Base-by-base conservation (phyloP, 2,888 invertebrate genomes). In the Nomada ruficornis region DNA sequence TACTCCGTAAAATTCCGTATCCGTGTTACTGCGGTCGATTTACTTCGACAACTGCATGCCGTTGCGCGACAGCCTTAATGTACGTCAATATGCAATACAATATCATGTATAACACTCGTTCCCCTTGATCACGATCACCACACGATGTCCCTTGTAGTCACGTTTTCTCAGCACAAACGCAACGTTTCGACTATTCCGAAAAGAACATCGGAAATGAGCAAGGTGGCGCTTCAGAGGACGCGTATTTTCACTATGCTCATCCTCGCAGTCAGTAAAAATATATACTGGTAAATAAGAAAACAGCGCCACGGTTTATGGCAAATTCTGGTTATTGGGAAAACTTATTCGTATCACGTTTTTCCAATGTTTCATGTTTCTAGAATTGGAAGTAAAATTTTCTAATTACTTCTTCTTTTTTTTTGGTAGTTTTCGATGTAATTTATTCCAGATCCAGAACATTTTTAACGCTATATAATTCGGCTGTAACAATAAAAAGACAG, bases 21-120 rank as follows among this genome's bases (percentile, higher is more conserved):
- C 76, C 79, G 77, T 81, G 73, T 63, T 73, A 83, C 74, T 69
- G 80, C 74, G 67, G 68, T 73, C 70, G 75, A 77, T 72, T 89
- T 91, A 90, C 85, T 86, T 90, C 86, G 80, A 73, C 84, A 90
- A 87, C 88, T 88, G 92, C 92, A 92, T 91, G 85, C 88, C 91
- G 88, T 90, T 80, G 85, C 83, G 86, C 86, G 80, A 84, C 86
- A 83, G 85, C 68, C 85, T 83, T 73, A 82, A 70, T 83, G 72
- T 80, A 83, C 80, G 88, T 90, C 84, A 85, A 88, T 91, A 89
- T 90, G 89, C 90, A 90, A 78, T 88, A 90, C 90, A 90, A 81
- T 88, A 88, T 86, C 87, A 90, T 90, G 90, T 90, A 90, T 91
- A 91, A 90, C 89, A 85, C 82, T 76, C 69, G 78, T 65, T 80